phyloP scores from a whole-genome alignment of 2,797 vertebrate genomes.

The Aselliscus stoliczkanus region DNA sequence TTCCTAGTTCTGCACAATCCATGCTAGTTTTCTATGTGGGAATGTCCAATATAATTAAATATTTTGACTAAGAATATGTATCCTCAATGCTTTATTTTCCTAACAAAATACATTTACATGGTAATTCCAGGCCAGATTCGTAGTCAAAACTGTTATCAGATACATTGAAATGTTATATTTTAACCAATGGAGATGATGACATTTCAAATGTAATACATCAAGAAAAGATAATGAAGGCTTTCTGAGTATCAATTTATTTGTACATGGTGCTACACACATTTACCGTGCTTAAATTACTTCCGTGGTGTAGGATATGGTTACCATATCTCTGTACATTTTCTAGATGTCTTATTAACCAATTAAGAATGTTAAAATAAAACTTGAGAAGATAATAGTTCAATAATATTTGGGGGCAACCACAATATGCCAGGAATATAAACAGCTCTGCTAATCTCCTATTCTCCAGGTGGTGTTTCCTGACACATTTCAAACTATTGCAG shows the following conservation, averaged over 20 bases:
- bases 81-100: slow-evolving; percentile 28
- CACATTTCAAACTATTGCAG: slow-evolving; percentile 32
- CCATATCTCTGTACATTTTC: neutral
- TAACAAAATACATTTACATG: neutral
- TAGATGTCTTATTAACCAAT: slow-evolving; percentile 53
- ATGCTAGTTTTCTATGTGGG: slow-evolving; percentile 29
- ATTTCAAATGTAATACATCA: slow-evolving; percentile 6
- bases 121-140: slow-evolving; percentile 8
- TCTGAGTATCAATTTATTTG: neutral
- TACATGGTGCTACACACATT: neutral
- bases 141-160: slow-evolving; percentile 46
- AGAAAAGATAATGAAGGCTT: slow-evolving; percentile 21
- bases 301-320: neutral
- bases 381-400: slow-evolving; percentile 17
- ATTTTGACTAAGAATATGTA: neutral
- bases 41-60: slow-evolving; percentile 43
- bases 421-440: slow-evolving; percentile 38
- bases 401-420: neutral
- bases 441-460: slow-evolving; percentile 41
- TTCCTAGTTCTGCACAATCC: slow-evolving; percentile 8
- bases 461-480: slow-evolving; percentile 18
- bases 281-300: slow-evolving; percentile 22
- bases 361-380: slow-evolving; percentile 32
- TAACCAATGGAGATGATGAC: slow-evolving; percentile 13
- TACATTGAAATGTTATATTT: neutral